Base-by-base conservation (phyloP, 2,797 vertebrate genomes). In the Siniperca scherzeri region DNA sequence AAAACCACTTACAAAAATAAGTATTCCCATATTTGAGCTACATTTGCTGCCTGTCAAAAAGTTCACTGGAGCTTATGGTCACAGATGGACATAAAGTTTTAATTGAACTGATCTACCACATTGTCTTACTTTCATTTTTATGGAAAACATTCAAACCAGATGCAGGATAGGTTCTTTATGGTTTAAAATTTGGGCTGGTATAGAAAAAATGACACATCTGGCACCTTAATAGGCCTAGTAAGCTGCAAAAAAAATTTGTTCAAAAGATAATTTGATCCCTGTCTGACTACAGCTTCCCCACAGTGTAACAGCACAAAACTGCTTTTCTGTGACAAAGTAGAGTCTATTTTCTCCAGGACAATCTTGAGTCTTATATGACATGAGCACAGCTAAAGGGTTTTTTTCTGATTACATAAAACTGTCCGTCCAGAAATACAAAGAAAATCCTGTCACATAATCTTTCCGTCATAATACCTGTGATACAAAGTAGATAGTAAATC, bases 381-480 rank as follows among this genome's bases (percentile, higher is more conserved):
- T 17, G 1, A 73, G 48, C 14, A 22, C 12, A 36, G 53, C 64
- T 30, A 7, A 44, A 33, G 50, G 19, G 9, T 61, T 53, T 53
- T 79, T 56, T 73, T 42, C 11, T 14, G 22, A 78, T 75, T 73
- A 74, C 25, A 73, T 70, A 77, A 66, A 81, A 73, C 52, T 69
- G 33, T 74, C 25, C 60, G 48, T 71, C 13, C 73, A 60, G 55
- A 81, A 59, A 64, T 53, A 55, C 55, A 64, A 56, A 83, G 76
- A 27, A 77, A 81, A 81, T 75, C 78, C 62, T 57, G 7, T 66
- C 50, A 40, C 62, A 42, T 88, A 76, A 83, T 81, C 72, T 44
- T 70, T 66, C 33, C 40, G 38, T 60, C 25, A 64, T 77, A 75
- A 79, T 77, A 59, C 70, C 56, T 59, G 8, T 52, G 22, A 16